Conservation (phyloP, 1,140 invertebrate species). For the Lasioglossum baleicum region DNA sequence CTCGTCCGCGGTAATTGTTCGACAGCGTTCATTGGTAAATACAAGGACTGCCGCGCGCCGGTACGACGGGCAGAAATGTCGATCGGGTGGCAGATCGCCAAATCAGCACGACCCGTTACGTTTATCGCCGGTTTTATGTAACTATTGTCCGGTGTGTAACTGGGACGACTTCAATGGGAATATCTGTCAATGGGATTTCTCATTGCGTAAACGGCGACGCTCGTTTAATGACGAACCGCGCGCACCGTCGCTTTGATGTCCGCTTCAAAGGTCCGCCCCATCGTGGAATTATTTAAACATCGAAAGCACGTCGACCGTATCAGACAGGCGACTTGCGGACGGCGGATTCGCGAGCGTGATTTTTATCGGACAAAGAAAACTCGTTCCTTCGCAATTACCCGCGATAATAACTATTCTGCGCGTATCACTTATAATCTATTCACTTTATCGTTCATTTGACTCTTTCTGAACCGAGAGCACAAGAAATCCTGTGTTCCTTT, state of each 20-base stretch:
- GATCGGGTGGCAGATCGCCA: slow-evolving; percentile 32
- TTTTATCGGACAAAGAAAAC: no score
- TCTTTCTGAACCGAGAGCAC: no score
- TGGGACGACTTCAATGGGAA: slow-evolving; percentile 27
- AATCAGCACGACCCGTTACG: slow-evolving; percentile 16
- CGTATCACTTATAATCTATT: no score
- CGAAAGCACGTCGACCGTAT: background rate
- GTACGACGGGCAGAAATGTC: slow-evolving; percentile 4
- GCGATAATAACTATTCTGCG: no score
- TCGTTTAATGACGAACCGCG: background rate
- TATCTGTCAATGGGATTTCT: slow-evolving; percentile 17
- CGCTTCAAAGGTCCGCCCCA: background rate
- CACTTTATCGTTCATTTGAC: no score
- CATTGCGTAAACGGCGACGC: background rate
- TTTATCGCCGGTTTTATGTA: slow-evolving; percentile 37
- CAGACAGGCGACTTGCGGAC: background rate
- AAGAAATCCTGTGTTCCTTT: no score
- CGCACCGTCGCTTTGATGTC: background rate
- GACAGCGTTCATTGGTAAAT: slow-evolving; percentile 32
- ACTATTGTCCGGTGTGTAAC: slow-evolving; percentile 24
- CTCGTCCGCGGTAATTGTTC: slow-evolving; percentile 19
- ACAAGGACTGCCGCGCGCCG: background rate
- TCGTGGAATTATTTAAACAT: background rate
- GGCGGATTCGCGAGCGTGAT: no score
- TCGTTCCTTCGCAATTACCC: no score